phyloP scores from a whole-genome alignment of 2,888 invertebrate species.

The Alloscopus bannaensis region DNA sequence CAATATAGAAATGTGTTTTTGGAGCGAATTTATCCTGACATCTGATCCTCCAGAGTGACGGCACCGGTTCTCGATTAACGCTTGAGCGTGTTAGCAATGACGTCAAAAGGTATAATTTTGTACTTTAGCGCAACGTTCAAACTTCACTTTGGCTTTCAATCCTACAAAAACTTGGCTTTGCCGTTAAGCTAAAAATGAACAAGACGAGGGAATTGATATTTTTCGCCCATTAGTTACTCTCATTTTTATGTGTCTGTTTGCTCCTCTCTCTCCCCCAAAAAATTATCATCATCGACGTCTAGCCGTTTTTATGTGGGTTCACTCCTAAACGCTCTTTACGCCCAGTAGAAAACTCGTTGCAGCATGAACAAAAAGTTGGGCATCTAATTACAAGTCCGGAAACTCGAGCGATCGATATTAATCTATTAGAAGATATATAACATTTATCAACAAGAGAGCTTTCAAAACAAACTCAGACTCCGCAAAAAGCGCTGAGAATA shows the following conservation, averaged over 20 bases:
- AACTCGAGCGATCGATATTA: conserved; percentile 24
- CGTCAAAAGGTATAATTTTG: too few relatives aligned
- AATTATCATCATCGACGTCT: not conserved
- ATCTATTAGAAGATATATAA: not conserved
- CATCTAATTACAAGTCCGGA: conserved; percentile 42
- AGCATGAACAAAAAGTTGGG: conserved; percentile 15
- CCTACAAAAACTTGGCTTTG: too few relatives aligned
- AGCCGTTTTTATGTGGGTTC: conserved; percentile 22
- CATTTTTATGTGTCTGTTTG: conserved; percentile 4
- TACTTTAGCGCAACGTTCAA: too few relatives aligned
- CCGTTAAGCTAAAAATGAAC: too few relatives aligned
- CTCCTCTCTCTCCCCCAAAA: not conserved
- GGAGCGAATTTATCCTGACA: conserved; percentile 10
- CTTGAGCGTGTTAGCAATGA: not conserved
- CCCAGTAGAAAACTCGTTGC: conserved; percentile 5
- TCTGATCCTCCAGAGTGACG: not conserved
- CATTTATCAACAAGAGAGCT: not conserved
- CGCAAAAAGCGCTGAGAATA: not conserved
- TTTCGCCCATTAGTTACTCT: conserved; percentile 10
- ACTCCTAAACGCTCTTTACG: not conserved
- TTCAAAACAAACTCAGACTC: not conserved
- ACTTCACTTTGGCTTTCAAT: too few relatives aligned
- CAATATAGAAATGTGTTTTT: not conserved
- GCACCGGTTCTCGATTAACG: not conserved
- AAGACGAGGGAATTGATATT: too few relatives aligned